Evolutionary conservation across 2,113 vertebrate genomes (phyloP).

Genomic region (Bambusicola thoracicus): DNA sequence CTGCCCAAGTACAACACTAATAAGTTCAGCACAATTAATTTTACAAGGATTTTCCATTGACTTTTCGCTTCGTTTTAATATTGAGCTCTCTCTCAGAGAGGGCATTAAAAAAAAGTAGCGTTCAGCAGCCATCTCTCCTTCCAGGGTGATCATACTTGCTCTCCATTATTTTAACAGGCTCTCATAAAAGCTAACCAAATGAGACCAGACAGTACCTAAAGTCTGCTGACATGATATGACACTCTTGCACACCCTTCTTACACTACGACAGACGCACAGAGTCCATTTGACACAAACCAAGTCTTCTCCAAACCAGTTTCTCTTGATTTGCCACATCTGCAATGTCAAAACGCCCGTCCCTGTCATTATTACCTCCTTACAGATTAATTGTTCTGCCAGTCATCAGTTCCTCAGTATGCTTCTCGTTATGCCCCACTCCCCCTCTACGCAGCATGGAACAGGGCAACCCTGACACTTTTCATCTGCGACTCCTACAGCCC

Average conservation of each 20-base stretch:
- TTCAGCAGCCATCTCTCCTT: neutral
- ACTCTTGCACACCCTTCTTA: neutral
- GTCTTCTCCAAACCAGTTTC: neutral
- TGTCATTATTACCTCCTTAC: neutral
- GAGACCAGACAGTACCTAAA: neutral
- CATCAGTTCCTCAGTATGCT: neutral
- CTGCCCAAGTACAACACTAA: neutral
- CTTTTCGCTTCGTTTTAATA: neutral
- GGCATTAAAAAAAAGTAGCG: neutral
- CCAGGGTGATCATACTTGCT: neutral
- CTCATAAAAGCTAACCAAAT: neutral
- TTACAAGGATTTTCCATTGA: neutral
- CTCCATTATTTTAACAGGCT: neutral
- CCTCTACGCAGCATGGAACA: neutral
- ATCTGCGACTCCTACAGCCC: neutral
- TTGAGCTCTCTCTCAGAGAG: neutral
- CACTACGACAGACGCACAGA: neutral
- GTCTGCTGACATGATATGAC: neutral
- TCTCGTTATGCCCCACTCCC: neutral
- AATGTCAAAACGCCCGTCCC: neutral
- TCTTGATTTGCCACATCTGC: neutral
- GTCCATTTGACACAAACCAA: neutral
- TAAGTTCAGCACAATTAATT: neutral
- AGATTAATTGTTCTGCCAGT: neutral
- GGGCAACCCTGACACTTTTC: neutral